These are phyloP conservation scores for Tridacna gigas DNA, from an alignment of 2,888 invertebrate genomes.

Conservation along the genomic window DNA sequence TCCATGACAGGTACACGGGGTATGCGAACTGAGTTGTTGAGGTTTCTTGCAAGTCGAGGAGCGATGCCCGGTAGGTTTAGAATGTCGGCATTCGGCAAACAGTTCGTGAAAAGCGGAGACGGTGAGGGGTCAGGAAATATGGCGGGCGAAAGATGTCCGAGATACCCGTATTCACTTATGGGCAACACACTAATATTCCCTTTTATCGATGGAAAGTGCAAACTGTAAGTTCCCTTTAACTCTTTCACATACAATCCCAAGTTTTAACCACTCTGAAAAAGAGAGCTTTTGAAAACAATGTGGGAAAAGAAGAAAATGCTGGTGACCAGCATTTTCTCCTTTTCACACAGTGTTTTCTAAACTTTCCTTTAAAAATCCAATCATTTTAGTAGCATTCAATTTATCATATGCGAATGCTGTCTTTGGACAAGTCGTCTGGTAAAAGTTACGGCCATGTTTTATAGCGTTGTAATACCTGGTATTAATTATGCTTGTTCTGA, in stretches of 20 bases:
- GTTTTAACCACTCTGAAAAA: too few relatives aligned
- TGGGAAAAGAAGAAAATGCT: too few relatives aligned
- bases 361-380: too few relatives aligned
- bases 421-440: too few relatives aligned
- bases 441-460: too few relatives aligned
- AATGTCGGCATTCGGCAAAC: not conserved
- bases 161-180: constrained; percentile 6
- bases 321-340: too few relatives aligned
- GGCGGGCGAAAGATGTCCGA: not conserved
- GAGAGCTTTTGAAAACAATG: too few relatives aligned
- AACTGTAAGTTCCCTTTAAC: not conserved
- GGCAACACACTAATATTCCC: constrained; percentile 7
- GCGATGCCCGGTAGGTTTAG: not conserved
- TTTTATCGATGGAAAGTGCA: constrained; percentile 11
- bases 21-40: not conserved
- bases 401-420: too few relatives aligned
- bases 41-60: not conserved
- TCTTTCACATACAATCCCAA: not conserved
- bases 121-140: not conserved
- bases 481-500: too few relatives aligned
- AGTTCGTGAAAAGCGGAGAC: not conserved
- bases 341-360: too few relatives aligned
- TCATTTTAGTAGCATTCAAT: too few relatives aligned
- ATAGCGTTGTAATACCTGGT: too few relatives aligned
- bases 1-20: not conserved